These are phyloP conservation scores for Xerus inauris DNA, from an alignment of 2,113 vertebrate species.

Conservation along the genomic window DNA sequence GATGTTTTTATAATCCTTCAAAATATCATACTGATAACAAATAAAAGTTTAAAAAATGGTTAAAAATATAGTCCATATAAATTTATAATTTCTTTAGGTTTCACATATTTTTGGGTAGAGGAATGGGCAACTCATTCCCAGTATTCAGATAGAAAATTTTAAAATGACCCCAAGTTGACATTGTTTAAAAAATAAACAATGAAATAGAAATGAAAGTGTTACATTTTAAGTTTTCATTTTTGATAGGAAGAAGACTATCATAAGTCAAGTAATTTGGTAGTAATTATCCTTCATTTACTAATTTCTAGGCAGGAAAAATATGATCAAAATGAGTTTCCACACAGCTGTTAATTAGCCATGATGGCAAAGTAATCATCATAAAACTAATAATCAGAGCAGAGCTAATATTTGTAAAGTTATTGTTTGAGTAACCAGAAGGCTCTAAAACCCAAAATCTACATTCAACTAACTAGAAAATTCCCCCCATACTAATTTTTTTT, in stretches of 20 bases:
- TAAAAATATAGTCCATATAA: not conserved
- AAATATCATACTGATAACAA: not conserved
- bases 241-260: slow-evolving; percentile 55
- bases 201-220: slow-evolving; percentile 36
- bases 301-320: slow-evolving; percentile 74
- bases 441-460: slow-evolving; percentile 46
- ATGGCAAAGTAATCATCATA: slow-evolving; percentile 54
- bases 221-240: slow-evolving; percentile 42
- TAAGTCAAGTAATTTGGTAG: slow-evolving; percentile 41
- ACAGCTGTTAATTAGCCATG: slow-evolving; percentile 71
- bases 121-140: not conserved
- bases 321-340: slow-evolving; percentile 70
- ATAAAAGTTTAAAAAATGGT: not conserved
- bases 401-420: slow-evolving; percentile 51
- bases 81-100: not conserved
- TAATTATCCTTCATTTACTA: slow-evolving; percentile 74
- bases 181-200: too few relatives aligned
- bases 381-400: slow-evolving; percentile 59
- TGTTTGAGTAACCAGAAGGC: slow-evolving; percentile 59
- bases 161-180: not conserved
- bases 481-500: not conserved
- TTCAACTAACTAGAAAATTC: slow-evolving; percentile 52
- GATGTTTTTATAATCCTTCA: not conserved
- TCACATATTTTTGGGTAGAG: not conserved
- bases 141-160: not conserved